Base-by-base conservation (phyloP, 2,888 invertebrate species). In the Plemyria rubiginata region DNA sequence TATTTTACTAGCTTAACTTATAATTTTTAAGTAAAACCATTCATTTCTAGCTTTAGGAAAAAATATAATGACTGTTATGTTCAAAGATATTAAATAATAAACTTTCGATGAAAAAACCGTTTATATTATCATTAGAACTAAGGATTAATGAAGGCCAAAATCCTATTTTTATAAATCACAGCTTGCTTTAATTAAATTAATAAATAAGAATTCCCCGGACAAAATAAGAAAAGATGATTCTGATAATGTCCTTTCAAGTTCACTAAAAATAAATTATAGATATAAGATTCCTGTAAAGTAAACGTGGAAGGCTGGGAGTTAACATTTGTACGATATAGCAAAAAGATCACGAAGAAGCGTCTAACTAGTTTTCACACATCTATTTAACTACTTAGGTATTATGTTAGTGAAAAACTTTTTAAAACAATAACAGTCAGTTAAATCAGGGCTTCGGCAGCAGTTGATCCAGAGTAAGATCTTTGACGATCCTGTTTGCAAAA, bases 401-500 rank as follows among this genome's bases (percentile, higher is more conserved):
- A 22, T 22, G 3, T 22, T 3, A 22, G 3, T 22, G 1, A 22
- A 22, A 22, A 22, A 22, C 22, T 22, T 22, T 22, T 22, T 22
- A 22, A 22, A 22, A 22, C 22, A 22, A 22, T 2, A 22, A 22
- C 22, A n/a, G 15, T 0, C 15, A n/a, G 15, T 15, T 13, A 38
- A 48, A 28, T 65, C 78, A 84, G 15, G 81, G 78, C 53, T 80
- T 76, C 0, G 94, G 94, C 56, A 95, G 88, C 5, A 95, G 79
- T 71, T 94, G 93, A 12, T 94, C 90, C 51, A 90, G 87, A 0
- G 93, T 85, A 49, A 94, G 91, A 12, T 88, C 90, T 0, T 84
- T 81, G 1, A 94, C 91, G 40, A 95, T 92, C 62, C 91, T 93
- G 74, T 94, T 95, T 4, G 94, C 93, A 6, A 93, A 85, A 0